Conservation (phyloP, 2,113 vertebrate species). For the Hylia prasina region DNA sequence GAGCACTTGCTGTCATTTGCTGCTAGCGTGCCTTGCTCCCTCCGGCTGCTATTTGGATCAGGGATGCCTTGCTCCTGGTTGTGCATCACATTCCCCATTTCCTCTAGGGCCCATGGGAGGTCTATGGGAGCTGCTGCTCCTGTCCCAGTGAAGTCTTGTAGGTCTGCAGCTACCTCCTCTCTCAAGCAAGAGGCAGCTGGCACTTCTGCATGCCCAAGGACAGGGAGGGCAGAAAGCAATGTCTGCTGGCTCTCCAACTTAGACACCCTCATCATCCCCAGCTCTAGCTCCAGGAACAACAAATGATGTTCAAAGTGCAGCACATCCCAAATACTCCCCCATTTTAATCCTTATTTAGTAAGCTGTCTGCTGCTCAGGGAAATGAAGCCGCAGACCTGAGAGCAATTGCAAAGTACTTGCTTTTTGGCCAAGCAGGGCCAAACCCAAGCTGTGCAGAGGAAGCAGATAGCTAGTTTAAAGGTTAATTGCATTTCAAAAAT, state of each 20-base stretch:
- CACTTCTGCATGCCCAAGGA: background rate
- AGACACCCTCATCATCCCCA: background rate
- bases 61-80: background rate
- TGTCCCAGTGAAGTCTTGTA: background rate
- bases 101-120: background rate
- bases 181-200: background rate
- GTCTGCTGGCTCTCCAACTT: rapidly evolving
- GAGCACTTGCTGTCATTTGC: background rate
- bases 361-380: background rate
- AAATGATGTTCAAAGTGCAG: background rate
- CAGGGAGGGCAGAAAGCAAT: background rate
- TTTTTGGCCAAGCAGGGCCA: background rate
- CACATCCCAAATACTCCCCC: background rate
- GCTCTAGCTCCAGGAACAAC: background rate
- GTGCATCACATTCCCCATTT: rapidly evolving
- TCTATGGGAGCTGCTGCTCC: background rate
- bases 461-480: background rate
- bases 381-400: background rate
- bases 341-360: background rate
- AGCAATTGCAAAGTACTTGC: background rate
- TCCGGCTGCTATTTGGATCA: background rate
- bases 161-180: background rate
- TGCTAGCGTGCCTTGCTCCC: background rate
- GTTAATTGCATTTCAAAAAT: background rate
- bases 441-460: background rate